Evolutionary conservation across 1,140 invertebrate species (phyloP), one percentile per base, ranked within the genome.

Genomic region (Drosophila melanica): DNA sequence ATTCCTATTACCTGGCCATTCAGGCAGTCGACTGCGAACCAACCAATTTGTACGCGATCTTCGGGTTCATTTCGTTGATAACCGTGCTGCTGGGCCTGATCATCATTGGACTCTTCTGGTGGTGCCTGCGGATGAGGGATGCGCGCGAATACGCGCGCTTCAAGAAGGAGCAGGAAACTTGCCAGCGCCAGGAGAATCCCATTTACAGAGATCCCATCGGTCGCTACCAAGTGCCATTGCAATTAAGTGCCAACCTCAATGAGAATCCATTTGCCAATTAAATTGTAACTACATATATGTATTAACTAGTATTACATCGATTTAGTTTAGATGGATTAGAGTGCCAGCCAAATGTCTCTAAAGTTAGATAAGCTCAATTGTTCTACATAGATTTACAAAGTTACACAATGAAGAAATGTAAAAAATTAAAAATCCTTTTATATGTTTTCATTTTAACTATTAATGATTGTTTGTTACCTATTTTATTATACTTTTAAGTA

Each of bases 151-250:
- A 93, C 76, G 93, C 92, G 0, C 92, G 91, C 27, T 94, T 94
- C 63, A 33, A 90, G 0, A 85, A 92, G 47, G 93, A 94, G 55
- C 90, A 91, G 3, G 72, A 90, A 33, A 91, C 92, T 10, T 90
- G 84, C 14, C 90, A 92, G 18, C 79, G 51, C 76, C 90, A 93
- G 33, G 75, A 93, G 58, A 94, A 94, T 77, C 93, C 94, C 1
- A 66, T 94, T 27, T 94, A 94, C 54, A 93, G 92, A 51, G 93
- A 93, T 33, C 93, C 94, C 1, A 92, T 93, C n/a, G 91, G 92
- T 2, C 84, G 92, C 51, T 94, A 93, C 58, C 87, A 80, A 60
- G 90, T 94, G 45, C 94, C 94, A 2, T 93, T 93, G 41, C 66
- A 54, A 1, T 45, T 90, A 14, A 89, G 84, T 47, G 48, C 23